Evolutionary conservation across 1,140 invertebrate species (phyloP).

Genomic region (Caenorhabditis latens): DNA sequence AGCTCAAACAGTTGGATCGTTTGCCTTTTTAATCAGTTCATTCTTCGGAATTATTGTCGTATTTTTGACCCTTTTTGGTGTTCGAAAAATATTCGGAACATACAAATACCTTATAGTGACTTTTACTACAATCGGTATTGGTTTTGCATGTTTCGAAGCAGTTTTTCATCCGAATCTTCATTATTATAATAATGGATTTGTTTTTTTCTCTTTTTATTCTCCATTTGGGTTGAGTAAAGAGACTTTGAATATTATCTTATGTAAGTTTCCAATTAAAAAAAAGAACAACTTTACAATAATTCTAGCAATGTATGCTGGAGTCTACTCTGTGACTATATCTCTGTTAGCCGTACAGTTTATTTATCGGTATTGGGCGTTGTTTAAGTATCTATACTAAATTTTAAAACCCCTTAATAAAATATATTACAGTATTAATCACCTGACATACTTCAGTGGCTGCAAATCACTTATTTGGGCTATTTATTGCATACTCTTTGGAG

Average conservation of each 20-base stretch:
- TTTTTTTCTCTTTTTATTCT: not conserved
- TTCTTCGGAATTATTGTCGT: not conserved
- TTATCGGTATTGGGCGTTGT: not conserved
- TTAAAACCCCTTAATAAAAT: too few species aligned
- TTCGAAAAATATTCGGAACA: constrained; percentile 8
- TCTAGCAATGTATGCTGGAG: not conserved
- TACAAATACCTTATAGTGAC: not conserved
- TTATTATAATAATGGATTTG: constrained; percentile 2
- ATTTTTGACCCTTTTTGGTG: not conserved
- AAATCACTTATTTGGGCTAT: not conserved
- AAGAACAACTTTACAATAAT: not conserved
- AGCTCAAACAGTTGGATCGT: not conserved
- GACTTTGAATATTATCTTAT: not conserved
- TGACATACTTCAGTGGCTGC: not conserved
- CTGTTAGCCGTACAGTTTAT: constrained; percentile 7
- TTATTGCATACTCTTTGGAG: not conserved
- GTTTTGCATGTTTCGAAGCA: not conserved
- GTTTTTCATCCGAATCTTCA: constrained; percentile 8
- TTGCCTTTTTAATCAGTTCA: not conserved
- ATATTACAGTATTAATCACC: not conserved
- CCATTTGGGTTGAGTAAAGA: not conserved
- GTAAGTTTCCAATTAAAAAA: not conserved
- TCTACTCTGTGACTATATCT: not conserved
- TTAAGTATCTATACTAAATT: not conserved
- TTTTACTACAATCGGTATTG: not conserved